Evolutionary conservation across 2,113 vertebrate species (phyloP).

Genomic region (Pandion haliaetus): DNA sequence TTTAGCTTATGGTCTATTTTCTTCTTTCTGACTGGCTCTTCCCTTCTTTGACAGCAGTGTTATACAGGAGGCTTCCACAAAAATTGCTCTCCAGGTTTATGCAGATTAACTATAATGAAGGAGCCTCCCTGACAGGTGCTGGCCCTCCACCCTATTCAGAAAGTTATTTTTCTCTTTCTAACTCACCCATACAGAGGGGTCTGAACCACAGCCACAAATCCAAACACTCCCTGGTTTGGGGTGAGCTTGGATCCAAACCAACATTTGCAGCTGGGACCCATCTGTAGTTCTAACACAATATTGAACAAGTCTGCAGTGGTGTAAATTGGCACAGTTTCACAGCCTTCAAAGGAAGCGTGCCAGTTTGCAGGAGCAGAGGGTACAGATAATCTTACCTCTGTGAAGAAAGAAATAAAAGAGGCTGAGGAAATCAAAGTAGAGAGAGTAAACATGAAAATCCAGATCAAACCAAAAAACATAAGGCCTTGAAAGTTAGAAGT

Average conservation of each 20-base stretch:
- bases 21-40: background rate
- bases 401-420: background rate
- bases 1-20: background rate
- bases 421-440: background rate
- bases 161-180: background rate
- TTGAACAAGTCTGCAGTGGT: background rate
- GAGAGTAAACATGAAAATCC: background rate
- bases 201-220: background rate
- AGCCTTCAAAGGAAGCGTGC: background rate
- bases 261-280: slow-evolving; percentile 36
- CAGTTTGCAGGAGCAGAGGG: background rate
- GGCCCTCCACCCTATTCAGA: background rate
- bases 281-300: slow-evolving; percentile 33
- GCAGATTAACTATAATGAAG: background rate
- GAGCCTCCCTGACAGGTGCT: background rate
- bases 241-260: slow-evolving; percentile 26
- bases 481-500: background rate
- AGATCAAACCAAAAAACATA: background rate
- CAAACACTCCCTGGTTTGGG: slow-evolving; percentile 12
- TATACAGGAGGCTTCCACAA: background rate
- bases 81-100: background rate
- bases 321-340: slow-evolving; percentile 13
- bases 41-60: background rate
- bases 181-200: background rate
- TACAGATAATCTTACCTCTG: background rate